Base-by-base conservation (phyloP, 1,140 invertebrate species). In the Heliothis subflexa region DNA sequence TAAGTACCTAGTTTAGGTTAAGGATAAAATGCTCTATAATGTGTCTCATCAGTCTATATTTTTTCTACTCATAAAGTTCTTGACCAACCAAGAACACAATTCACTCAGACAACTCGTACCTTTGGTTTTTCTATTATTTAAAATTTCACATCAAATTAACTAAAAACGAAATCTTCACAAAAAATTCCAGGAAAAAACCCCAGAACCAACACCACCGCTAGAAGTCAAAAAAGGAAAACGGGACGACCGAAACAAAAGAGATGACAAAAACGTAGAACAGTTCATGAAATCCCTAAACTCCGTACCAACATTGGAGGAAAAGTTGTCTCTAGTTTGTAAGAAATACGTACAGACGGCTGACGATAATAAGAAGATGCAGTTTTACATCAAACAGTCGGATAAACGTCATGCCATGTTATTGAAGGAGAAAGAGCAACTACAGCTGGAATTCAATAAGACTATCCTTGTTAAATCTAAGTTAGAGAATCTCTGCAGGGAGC, bases 401-500 rank as follows among this genome's bases (percentile, higher is more conserved):
- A 97, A 97, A 80, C 95, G 96, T 78, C 94, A 96, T 75, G 91
- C 94, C 18, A 87, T 95, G 85, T 90, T 97, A 45, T 94, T 96
- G 50, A 96, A 97, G 80, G 98, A 99, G 84, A 98, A 98, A 88
- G 98, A 98, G 83, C 97, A 97, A 83, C 89, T 98, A 45, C 97
- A 98, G 88, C 95, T 96, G 47, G 98, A 99, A 86, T 96, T 97
- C 80, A 98, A 97, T 80, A 98, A 98, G 92, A 96, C 97, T 64
- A 95, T 98, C 55, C 95, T 99, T 45, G 96, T 98, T 40, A 96
- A 95, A 78, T 97, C 97, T 64, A 97, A 98, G 88, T 94, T 99
- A 62, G 98, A 99, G 91, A 97, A 97, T 89, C 94, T 99, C 3
- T 99, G 98, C 91, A 93, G 98, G 25, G 98, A 99, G 90, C 95